Conservation (phyloP, 2,888 invertebrate species). For the Xylophagus ater region DNA sequence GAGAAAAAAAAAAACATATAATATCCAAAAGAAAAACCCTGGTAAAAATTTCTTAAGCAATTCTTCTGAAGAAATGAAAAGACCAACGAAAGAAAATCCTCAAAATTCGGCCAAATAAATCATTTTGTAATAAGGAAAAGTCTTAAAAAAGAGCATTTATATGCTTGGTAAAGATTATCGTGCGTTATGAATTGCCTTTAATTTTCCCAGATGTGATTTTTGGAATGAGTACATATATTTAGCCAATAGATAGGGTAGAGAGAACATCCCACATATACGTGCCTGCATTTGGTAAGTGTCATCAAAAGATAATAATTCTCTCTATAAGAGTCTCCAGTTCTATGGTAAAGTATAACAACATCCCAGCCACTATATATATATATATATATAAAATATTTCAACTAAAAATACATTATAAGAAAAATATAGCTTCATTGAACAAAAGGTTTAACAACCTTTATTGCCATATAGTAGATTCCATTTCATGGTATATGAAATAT, state of each 20-base stretch:
- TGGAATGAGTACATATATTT: background rate
- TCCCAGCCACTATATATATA: background rate
- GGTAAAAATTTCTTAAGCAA: too few relatives aligned
- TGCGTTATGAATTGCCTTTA: conserved; percentile 16
- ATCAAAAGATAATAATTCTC: conserved; percentile 18
- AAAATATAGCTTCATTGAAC: conserved; percentile 6
- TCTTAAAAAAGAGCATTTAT: too few relatives aligned
- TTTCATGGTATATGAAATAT: too few relatives aligned
- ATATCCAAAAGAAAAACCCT: too few relatives aligned
- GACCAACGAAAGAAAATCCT: too few relatives aligned
- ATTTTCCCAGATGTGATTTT: conserved; percentile 5
- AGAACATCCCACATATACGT: conserved; percentile 10
- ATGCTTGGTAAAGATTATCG: conserved; percentile 14
- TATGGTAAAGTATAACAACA: conserved; percentile 6
- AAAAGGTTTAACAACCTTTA: conserved; percentile 13
- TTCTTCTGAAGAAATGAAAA: too few relatives aligned
- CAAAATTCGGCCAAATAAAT: too few relatives aligned
- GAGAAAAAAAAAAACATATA: too few relatives aligned
- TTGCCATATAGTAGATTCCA: too few relatives aligned
- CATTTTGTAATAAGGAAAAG: too few relatives aligned
- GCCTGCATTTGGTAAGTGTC: conserved; percentile 14
- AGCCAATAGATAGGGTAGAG: too few relatives aligned
- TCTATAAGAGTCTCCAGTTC: conserved; percentile 9
- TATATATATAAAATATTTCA: conserved; percentile 5
- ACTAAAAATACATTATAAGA: conserved; percentile 15